Percentiles rank a stretch among this genome's conserved stretches.
phyloP scores from a whole-genome alignment of 1,140 invertebrate species.

The Pseudomyrmex pallidus region DNA sequence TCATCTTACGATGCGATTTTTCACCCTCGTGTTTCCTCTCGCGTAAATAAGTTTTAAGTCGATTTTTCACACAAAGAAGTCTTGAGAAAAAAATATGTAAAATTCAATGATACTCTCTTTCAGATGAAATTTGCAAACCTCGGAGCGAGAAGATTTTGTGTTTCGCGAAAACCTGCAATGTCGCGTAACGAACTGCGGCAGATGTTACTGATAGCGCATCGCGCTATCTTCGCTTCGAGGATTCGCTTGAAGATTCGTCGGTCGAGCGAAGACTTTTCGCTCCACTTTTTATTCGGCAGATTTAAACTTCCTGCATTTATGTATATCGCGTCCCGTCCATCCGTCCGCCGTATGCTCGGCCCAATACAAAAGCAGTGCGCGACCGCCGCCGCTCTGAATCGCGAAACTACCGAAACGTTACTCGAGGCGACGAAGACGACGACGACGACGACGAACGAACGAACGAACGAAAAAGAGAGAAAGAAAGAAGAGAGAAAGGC shows the following conservation, averaged over 20 bases:
- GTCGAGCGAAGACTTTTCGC: not conserved
- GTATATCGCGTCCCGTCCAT: not conserved
- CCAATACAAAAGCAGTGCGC: constrained; percentile 28
- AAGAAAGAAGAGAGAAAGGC: constrained; percentile 21
- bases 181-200: constrained; percentile 15
- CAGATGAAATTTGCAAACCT: not conserved
- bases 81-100: not conserved
- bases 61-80: not conserved
- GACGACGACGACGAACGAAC: not conserved
- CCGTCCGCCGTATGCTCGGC: not conserved
- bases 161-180: not conserved
- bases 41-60: not conserved
- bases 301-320: constrained; percentile 49
- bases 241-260: not conserved
- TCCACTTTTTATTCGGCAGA: constrained; percentile 42
- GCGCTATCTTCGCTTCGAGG: not conserved
- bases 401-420: constrained; percentile 48
- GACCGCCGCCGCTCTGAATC: constrained; percentile 29
- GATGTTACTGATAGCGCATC: constrained; percentile 16
- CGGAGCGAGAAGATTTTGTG: not conserved
- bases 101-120: not conserved
- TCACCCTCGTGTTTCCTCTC: not conserved
- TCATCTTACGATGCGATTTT: not conserved
- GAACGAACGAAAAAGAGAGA: constrained; percentile 46
- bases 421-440: constrained; percentile 51